A percentile compares a stretch with the other conserved stretches of the same genome.
Evolutionary conservation across 2,113 vertebrate genomes (phyloP).

Genomic region (Falco punctatus): DNA sequence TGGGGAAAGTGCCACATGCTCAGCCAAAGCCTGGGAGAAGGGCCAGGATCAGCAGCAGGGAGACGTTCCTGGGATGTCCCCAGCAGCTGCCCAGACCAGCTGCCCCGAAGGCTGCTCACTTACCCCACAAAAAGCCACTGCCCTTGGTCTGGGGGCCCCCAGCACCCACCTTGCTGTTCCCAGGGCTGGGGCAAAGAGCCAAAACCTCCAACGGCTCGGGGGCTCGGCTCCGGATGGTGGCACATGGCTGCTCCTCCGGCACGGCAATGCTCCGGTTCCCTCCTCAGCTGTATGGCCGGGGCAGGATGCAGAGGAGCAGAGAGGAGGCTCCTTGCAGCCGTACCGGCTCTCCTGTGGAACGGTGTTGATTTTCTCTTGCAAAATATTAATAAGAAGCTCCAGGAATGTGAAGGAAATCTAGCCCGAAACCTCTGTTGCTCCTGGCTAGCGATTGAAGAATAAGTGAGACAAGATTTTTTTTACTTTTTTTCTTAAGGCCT

Average conservation of each 20-base stretch:
- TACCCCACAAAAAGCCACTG: background rate
- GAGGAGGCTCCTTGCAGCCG: background rate
- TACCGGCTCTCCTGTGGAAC: background rate
- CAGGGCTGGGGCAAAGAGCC: background rate
- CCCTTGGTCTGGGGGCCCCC: background rate
- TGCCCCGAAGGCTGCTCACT: background rate
- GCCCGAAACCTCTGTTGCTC: background rate
- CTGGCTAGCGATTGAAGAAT: background rate
- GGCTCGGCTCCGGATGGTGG: fast-evolving
- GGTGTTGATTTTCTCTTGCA: background rate
- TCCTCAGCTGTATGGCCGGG: fast-evolving
- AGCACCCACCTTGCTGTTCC: background rate
- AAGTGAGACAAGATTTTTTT: background rate
- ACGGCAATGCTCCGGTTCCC: background rate
- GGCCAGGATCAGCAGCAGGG: fast-evolving
- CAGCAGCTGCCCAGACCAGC: background rate
- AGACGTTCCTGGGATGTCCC: too few species aligned
- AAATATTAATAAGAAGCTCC: background rate
- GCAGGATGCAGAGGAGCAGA: background rate
- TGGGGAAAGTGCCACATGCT: background rate
- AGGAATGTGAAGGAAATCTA: background rate
- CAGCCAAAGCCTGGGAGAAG: background rate
- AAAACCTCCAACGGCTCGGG: background rate
- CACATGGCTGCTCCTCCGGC: background rate
- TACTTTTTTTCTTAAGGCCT: background rate